Base-by-base conservation (phyloP, 2,797 vertebrate species). In the Poeciliopsis presidionis region DNA sequence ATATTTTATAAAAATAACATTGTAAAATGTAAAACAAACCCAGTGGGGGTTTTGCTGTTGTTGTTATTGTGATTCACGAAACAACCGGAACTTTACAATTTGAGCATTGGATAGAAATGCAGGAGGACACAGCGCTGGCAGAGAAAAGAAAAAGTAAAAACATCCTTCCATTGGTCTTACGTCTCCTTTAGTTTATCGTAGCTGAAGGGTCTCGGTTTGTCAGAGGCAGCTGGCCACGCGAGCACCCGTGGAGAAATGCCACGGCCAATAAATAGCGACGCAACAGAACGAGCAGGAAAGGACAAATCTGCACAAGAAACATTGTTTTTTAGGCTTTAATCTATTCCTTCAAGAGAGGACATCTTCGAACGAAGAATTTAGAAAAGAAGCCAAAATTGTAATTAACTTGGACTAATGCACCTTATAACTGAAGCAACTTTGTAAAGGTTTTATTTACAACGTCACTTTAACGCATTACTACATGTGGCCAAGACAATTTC, bases 141-240 rank as follows among this genome's bases (percentile, higher is more conserved):
- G 51, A 76, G 61, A 73, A 46, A 75, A 39, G 47, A 57, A 73
- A 30, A 75, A 75, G 61, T 20, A 75, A 65, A 81, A 89, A 87
- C 80, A 84, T 63, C 45, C 74, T 74, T 82, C n/a, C 74, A 79
- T 81, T 75, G 77, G 78, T 79, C 63, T 53, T 67, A 75, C 73
- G 72, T 87, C 81, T 85, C 77, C 22, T 78, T 84, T 79, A 78
- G 82, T 83, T 88, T 82, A 65, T 71, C 81, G 77, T 82, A 63
- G 88, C 87, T 92, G 78, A 87, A 86, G 87, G 88, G 74, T 78
- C 72, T 45, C 2, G 51, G 85, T 89, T 89, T 90, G 89, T 86
- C 87, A 89, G 80, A 81, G 92, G 91, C 93, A 94, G 92, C 92
- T 94, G 93, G 92, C 90, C 84, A 81, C 73, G 59, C 70, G 87